phyloP scores from a whole-genome alignment of 2,113 vertebrate genomes.

The Corvus moneduloides region DNA sequence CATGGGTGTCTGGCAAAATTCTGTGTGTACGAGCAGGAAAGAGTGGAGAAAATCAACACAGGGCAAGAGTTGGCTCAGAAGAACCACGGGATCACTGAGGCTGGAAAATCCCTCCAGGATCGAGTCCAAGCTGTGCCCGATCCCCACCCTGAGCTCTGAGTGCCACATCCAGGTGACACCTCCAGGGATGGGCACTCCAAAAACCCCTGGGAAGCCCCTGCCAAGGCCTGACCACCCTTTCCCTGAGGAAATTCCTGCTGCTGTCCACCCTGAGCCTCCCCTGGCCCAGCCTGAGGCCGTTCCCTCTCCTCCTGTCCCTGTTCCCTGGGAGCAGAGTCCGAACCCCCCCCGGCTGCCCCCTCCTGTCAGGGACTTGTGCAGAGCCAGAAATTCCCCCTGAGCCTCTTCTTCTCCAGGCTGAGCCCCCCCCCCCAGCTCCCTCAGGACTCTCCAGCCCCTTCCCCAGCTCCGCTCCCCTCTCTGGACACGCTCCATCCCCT shows the following conservation, averaged over 20 bases:
- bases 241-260: background rate
- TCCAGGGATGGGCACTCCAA: background rate
- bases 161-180: background rate
- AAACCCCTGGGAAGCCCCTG: background rate
- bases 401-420: background rate
- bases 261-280: fast-evolving
- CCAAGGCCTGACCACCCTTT: background rate
- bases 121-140: fast-evolving
- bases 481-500: background rate
- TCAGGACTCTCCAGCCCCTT: background rate
- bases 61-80: background rate
- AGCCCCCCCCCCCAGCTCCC: background rate
- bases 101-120: background rate
- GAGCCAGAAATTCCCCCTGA: background rate
- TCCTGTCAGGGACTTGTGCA: background rate
- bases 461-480: background rate
- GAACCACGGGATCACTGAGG: background rate
- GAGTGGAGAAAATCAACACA: background rate
- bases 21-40: background rate
- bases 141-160: background rate
- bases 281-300: background rate
- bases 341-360: background rate
- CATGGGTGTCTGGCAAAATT: background rate
- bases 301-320: background rate
- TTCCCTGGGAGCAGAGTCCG: background rate